Conservation (phyloP, 2,113 vertebrate species). For the Alethe castanea region DNA sequence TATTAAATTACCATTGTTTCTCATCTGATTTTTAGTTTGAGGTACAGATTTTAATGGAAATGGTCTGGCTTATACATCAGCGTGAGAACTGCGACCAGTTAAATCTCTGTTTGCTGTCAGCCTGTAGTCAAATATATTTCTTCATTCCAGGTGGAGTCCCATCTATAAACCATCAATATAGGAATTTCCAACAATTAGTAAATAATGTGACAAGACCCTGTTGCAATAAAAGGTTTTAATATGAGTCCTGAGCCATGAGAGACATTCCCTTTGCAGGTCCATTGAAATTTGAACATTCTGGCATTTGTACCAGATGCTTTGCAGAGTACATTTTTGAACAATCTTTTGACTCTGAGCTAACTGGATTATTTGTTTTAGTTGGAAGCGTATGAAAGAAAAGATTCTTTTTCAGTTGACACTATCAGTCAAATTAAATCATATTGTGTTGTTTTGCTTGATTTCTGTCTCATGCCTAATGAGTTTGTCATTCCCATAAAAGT, state of each 20-base stretch:
- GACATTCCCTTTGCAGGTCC: neutral
- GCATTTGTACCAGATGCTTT: neutral
- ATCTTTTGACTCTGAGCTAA: neutral
- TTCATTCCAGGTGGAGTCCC: neutral
- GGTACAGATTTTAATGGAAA: neutral
- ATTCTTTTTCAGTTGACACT: neutral
- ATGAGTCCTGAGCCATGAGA: neutral
- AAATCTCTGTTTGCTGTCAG: neutral
- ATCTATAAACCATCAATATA: neutral
- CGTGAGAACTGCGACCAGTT: neutral
- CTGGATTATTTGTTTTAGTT: slow-evolving; percentile 38
- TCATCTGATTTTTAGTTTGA: neutral
- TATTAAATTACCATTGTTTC: neutral
- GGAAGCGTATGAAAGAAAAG: neutral
- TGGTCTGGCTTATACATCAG: neutral
- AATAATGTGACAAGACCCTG: neutral
- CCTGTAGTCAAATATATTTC: neutral
- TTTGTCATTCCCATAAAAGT: neutral
- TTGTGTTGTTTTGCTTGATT: neutral
- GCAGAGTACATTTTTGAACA: neutral
- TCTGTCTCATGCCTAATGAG: neutral
- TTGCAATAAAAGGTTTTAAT: neutral
- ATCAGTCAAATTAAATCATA: neutral
- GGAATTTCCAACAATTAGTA: neutral
- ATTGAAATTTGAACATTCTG: neutral